Evolutionary conservation across 1,140 invertebrate species (phyloP), one percentile per base, ranked within the genome.

Genomic region (Hestina assimilis): DNA sequence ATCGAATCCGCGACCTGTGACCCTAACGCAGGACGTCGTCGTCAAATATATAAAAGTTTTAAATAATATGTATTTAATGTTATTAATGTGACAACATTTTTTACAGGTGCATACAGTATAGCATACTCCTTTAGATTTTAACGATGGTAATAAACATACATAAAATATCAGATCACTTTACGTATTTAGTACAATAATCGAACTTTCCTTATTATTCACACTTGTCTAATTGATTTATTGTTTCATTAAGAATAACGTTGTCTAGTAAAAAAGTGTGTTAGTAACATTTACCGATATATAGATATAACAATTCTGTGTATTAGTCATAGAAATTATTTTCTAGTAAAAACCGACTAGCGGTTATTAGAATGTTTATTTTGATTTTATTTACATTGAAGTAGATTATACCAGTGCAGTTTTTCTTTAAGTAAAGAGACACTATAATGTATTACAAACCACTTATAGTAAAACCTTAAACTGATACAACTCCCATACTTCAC

Each of bases 301-400:
- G 33, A 19, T 38, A 31, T 31, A 9, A 73, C 43, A 55, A 66
- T 73, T 68, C 64, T 72, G 62, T 80, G 69, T 79, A 75, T 76
- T 80, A 77, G 61, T 61, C 29, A 59, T 81, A 83, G 75, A 72
- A 15, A 63, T 71, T 72, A 63, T 75, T 66, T 71, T 75, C 54
- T 58, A 56, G 61, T 75, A 76, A 75, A 71, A 52, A 66, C 81
- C 83, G 83, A 69, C n/a, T 87, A 87, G 83, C 83, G 83, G 81
- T 71, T 19, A 45, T 76, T 81, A 81, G 69, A 42, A 42, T 62
- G 69, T 79, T 79, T 72, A 69, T 81, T 83, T 75, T 50, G 50
- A 67, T 41, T 70, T 38, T n/a, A n/a, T 75, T 72, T 75, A 67
- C 43, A 71, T 67, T 75, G 41, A 67, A 59, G 79, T 83, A 78